Base-by-base conservation (phyloP, 2,797 vertebrate species). In the Apodemus agrarius region DNA sequence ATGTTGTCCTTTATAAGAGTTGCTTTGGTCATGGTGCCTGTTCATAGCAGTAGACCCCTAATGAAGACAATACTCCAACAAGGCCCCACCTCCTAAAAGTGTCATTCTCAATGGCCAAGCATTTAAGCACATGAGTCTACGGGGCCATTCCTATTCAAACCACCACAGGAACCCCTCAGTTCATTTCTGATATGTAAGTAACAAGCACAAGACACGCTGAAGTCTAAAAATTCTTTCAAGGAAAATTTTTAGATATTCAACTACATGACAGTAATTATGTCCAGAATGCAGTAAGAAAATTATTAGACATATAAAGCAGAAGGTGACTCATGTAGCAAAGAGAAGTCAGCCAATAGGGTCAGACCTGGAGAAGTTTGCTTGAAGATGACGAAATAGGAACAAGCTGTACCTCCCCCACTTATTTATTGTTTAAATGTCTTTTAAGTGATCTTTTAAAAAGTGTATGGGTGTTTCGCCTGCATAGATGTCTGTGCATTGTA, bases 181-280 rank as follows among this genome's bases (percentile, higher is more conserved):
- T 67, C 69, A 83, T 86, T 83, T 75, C 31, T 78, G 37, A 69
- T 83, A 93, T 14, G 46, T 17, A 81, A 93, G 24, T 54, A 76
- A 84, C 59, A 61, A 83, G 40, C 59, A 4, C 29, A 88, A 95
- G 54, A 74, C 1, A 52, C 17, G 69, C 54, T 29, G 57, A 93
- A 91, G 34, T 69, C 61, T 79, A 93, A 88, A 86, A 92, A 96
- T 46, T 80, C 79, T 83, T 92, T 65, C 79, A 34, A 82, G 37
- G 79, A 49, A 90, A 72, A 65, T 49, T 14, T 79, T 46, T 29
- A 93, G 34, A 79, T 12, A 86, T 63, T 92, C 24, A 79, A 75
- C 11, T 89, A 40, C 6, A 26, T 82, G 57, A 31, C 49, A 94
- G 86, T 93, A 90, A 78, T 86, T 93, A 89, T 79, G 40, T 46